phyloP scores from a whole-genome alignment of 2,888 invertebrate species.

The Drosophila atripex region DNA sequence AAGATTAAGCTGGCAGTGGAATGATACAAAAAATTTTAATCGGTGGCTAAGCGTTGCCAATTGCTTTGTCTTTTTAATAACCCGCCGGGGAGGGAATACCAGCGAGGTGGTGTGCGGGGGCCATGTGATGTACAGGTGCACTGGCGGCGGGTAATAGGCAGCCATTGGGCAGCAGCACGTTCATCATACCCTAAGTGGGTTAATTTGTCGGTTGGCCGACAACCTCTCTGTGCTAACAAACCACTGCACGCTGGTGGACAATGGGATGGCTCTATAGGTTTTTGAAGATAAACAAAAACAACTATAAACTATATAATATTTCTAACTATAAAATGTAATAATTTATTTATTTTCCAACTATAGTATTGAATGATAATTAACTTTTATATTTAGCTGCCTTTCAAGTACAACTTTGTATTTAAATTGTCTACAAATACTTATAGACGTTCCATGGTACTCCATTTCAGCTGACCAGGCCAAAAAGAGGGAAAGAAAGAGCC shows the following conservation, averaged over 20 bases:
- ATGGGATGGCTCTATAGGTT: not conserved
- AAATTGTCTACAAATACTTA: too few species aligned
- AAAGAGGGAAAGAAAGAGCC: slow-evolving; percentile 1
- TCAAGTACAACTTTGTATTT: too few species aligned
- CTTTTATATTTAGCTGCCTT: too few species aligned
- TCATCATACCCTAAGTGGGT: slow-evolving; percentile 79
- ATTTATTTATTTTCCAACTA: not conserved
- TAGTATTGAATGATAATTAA: too few species aligned
- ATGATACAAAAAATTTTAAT: not conserved
- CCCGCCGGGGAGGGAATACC: not conserved
- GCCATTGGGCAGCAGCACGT: slow-evolving; percentile 51
- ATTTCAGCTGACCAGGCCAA: not conserved
- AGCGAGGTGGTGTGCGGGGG: slow-evolving; percentile 1
- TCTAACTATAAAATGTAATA: not conserved
- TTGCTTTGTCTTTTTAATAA: not conserved
- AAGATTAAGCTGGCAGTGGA: not conserved
- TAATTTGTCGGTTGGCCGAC: slow-evolving; percentile 47
- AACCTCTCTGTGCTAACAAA: slow-evolving; percentile 46
- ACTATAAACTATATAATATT: not conserved
- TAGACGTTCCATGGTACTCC: not conserved
- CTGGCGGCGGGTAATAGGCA: slow-evolving; percentile 4
- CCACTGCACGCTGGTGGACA: not conserved
- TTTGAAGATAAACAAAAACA: not conserved
- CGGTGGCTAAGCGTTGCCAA: slow-evolving; percentile 1
- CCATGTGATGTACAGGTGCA: slow-evolving; percentile 1